Base-by-base conservation (phyloP, 2,797 vertebrate genomes). In the Megaceryle alcyon region DNA sequence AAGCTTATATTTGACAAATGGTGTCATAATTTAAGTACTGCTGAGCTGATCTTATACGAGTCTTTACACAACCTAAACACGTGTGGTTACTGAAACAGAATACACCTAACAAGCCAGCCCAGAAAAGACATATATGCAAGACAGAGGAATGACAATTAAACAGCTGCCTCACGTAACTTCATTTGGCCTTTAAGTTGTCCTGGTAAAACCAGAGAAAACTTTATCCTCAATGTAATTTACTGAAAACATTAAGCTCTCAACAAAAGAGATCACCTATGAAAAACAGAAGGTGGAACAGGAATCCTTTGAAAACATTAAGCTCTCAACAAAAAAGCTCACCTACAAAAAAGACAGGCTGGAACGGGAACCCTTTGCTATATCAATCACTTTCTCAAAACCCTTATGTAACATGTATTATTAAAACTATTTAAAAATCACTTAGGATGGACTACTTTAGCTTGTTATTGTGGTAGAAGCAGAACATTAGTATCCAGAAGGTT, bases 401-500 rank as follows among this genome's bases (percentile, higher is more conserved):
- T 84, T 70, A 66, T 10, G 18, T 59, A 95, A 96, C 19, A 61
- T 11, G 68, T 63, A 64, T 60, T 80, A 94, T 83, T 83, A 87
- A 81, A 79, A 17, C 49, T n/a, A 46, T 56, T 78, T 57, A 84
- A 94, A 73, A 92, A 90, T 88, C 71, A 83, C 43, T 64, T 82
- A 86, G 91, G 94, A 94, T 63, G 35, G 56, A 72, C 18, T 70
- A 65, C 75, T 94, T 94, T 63, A 95, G 73, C 68, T 89, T 41
- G 59, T 66, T 88, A 78, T 73, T 82, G 76, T 12, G 29, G 83
- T 13, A 88, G 56, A 88, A 96, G 73, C 37, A 70, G 43, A 94
- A 91, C 71, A 81, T 79, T 82, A 92, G 57, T 64, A 94, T 88
- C 94, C 93, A 96, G 86, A 97, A 96, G 81, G 86, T 93, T 94